These are phyloP conservation scores for Mesocentrotus franciscanus DNA, from an alignment of 53 echinoderm and acorn worm species.

Conservation along the genomic window DNA sequence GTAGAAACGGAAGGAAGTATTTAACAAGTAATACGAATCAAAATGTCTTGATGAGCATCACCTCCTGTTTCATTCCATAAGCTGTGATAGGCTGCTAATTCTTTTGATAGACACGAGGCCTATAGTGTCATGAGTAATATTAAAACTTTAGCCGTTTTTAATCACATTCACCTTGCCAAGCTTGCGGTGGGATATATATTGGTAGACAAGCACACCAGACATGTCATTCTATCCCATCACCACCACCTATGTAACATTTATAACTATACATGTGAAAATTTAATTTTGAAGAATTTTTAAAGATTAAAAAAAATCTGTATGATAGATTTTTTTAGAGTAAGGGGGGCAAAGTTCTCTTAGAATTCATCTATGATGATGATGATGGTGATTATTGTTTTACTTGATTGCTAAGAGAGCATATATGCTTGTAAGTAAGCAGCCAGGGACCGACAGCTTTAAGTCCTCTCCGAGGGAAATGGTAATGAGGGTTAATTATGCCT, in stretches of 20 bases:
- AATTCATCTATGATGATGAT: no score
- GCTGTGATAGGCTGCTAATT: background rate
- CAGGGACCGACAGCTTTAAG: no score
- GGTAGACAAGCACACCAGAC: background rate
- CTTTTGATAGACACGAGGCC: background rate
- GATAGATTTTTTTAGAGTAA: no score
- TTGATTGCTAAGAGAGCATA: no score
- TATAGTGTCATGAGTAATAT: background rate
- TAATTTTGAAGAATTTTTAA: background rate
- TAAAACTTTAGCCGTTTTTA: background rate
- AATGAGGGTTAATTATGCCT: no score
- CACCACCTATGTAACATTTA: background rate
- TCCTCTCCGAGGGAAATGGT: no score
- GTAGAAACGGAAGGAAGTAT: background rate
- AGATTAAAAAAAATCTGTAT: no score
- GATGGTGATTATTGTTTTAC: no score
- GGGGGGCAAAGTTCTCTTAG: no score
- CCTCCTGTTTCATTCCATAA: background rate
- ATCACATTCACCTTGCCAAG: slow-evolving; percentile 6
- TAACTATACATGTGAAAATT: background rate
- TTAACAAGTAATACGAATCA: slow-evolving; percentile 20
- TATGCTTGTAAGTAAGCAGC: no score
- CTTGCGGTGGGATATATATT: background rate
- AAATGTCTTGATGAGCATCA: background rate
- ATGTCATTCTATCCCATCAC: background rate